These are phyloP conservation scores for Melanostigma gelatinosum DNA, from an alignment of 2,113 vertebrate species.

Conservation along the genomic window DNA sequence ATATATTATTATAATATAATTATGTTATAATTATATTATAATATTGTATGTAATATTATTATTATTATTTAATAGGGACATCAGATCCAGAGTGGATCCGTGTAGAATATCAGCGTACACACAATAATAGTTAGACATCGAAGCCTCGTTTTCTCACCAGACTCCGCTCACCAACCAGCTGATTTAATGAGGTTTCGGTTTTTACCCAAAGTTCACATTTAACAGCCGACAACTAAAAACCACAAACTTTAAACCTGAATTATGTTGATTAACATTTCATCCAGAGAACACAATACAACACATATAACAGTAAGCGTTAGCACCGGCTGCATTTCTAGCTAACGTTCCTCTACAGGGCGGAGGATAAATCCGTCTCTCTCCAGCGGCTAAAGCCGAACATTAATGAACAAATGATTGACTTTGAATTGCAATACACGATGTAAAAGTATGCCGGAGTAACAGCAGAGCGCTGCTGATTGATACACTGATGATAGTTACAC, in stretches of 20 bases:
- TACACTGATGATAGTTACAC: not conserved
- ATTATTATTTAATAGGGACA: too few relatives aligned
- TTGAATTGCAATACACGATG: not conserved
- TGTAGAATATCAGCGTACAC: too few relatives aligned
- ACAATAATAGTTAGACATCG: too few relatives aligned
- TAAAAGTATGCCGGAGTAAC: not conserved
- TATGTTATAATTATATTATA: too few relatives aligned
- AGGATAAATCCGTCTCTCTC: not conserved
- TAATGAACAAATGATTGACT: too few relatives aligned
- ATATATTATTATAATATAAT: too few relatives aligned
- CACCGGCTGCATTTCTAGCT: not conserved
- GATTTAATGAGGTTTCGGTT: not conserved
- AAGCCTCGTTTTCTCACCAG: too few relatives aligned
- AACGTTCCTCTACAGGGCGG: not conserved
- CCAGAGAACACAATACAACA: not conserved
- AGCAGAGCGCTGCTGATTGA: not conserved
- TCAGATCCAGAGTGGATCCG: too few relatives aligned
- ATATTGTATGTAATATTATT: too few relatives aligned
- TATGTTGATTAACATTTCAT: not conserved
- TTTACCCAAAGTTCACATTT: rapidly evolving
- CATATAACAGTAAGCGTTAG: not conserved
- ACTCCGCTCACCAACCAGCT: rapidly evolving
- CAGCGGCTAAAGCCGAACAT: not conserved
- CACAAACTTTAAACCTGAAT: not conserved
- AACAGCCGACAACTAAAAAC: rapidly evolving